Conservation (phyloP, 2,113 vertebrate genomes). For the Ptilorrhoa leucosticta region DNA sequence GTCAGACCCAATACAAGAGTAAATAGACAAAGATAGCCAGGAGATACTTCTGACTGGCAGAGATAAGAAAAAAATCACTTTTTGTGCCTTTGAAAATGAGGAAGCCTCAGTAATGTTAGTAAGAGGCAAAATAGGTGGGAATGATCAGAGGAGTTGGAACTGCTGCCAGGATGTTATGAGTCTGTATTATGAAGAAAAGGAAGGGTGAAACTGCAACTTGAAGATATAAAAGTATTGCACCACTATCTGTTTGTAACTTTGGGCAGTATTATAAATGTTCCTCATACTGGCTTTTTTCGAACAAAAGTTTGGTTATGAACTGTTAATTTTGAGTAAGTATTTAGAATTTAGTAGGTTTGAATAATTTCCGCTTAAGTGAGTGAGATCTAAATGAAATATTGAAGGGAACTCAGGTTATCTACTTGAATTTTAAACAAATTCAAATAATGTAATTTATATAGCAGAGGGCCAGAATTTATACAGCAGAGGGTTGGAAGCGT, state of each 20-base stretch:
- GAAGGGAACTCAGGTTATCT: not conserved
- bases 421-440: not conserved
- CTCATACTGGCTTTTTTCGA: not conserved
- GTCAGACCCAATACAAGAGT: too few relatives aligned
- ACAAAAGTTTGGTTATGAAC: not conserved
- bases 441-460: not conserved
- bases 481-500: not conserved
- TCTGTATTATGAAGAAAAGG: not conserved
- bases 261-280: not conserved
- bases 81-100: not conserved
- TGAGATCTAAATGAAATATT: not conserved
- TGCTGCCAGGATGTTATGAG: not conserved
- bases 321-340: not conserved
- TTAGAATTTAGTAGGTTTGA: not conserved
- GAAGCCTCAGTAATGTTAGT: not conserved
- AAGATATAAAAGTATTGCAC: not conserved
- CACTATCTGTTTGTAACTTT: not conserved
- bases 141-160: not conserved
- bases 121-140: not conserved
- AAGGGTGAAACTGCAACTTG: not conserved
- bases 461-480: not conserved
- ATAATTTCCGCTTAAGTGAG: not conserved
- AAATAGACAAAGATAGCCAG: not conserved
- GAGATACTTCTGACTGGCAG: not conserved
- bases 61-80: not conserved